A percentile compares a stretch with the other conserved stretches of the same genome.
Conservation (phyloP, 2,113 vertebrate genomes). For the Cricetomys ansorgei region DNA sequence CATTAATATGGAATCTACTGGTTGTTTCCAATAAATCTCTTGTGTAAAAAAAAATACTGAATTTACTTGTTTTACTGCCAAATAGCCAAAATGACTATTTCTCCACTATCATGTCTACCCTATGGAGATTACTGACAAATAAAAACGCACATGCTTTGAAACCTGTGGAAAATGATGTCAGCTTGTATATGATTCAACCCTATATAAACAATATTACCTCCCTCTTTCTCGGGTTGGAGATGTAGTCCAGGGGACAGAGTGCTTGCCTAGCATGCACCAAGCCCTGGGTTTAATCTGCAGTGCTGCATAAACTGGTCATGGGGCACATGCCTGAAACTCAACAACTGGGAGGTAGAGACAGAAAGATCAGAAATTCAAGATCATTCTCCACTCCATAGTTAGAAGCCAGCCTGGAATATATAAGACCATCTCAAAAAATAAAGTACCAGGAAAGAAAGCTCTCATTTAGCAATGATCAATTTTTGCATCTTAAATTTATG, state of each 20-base stretch:
- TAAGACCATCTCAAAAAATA: background rate
- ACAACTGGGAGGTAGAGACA: background rate
- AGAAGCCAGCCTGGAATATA: background rate
- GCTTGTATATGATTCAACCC: background rate
- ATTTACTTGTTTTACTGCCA: slow-evolving; percentile 62
- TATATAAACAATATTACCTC: slow-evolving; percentile 61
- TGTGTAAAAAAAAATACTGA: too few species aligned
- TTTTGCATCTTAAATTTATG: background rate
- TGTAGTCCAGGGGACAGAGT: too few species aligned
- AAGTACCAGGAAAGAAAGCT: background rate
- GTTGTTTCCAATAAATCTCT: too few species aligned
- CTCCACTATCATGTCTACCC: slow-evolving; percentile 5
- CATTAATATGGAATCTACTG: slow-evolving; percentile 58
- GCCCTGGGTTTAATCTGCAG: background rate
- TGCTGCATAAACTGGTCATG: background rate
- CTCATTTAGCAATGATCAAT: background rate
- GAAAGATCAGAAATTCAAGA: background rate
- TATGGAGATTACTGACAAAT: slow-evolving; percentile 13
- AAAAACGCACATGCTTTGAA: slow-evolving; percentile 55
- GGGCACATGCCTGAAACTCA: background rate
- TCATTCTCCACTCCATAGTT: background rate
- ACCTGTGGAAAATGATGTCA: slow-evolving; percentile 60
- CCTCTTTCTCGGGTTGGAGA: background rate
- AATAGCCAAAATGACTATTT: slow-evolving; percentile 51
- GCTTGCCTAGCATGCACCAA: background rate